Percentiles rank a stretch among this genome's conserved stretches.
phyloP scores from a whole-genome alignment of 2,888 invertebrate species.

The Nysson spinosus region DNA sequence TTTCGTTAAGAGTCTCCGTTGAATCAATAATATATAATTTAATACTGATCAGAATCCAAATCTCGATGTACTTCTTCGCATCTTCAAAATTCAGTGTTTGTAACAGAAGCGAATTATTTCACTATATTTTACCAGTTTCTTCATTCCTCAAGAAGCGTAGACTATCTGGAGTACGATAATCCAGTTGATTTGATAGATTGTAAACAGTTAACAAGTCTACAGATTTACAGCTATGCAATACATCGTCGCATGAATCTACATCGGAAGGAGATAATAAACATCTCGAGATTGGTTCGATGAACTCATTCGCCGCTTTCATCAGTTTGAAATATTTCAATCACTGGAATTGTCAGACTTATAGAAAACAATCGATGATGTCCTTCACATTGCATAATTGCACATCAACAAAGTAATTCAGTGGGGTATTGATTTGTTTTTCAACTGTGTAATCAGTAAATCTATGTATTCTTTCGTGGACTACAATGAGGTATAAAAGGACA shows the following conservation, averaged over 20 bases:
- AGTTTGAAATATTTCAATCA: too few relatives aligned
- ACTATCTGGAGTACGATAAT: background rate
- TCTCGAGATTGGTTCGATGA: too few relatives aligned
- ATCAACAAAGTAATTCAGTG: conserved; percentile 27
- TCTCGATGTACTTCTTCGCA: conserved; percentile 26
- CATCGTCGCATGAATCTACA: background rate
- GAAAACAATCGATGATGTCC: conserved; percentile 20
- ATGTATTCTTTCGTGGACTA: conserved; percentile 32
- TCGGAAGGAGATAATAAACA: background rate
- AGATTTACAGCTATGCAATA: conserved; percentile 15
- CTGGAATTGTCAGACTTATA: conserved; percentile 9
- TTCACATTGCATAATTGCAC: conserved; percentile 39
- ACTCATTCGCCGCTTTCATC: too few relatives aligned
- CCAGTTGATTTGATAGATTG: background rate
- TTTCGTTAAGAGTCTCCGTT: background rate
- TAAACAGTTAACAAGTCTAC: background rate
- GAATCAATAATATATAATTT: conserved; percentile 5
- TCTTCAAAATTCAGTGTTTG: conserved; percentile 38
- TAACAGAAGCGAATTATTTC: conserved; percentile 27
- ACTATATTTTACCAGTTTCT: conserved; percentile 8
- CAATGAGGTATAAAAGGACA: conserved; percentile 32
- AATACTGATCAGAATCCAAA: conserved; percentile 1
- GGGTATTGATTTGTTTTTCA: conserved; percentile 30
- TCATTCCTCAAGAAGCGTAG: conserved; percentile 12
- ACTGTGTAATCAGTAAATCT: conserved; percentile 20